These are phyloP conservation scores for Pristionchus japonicus DNA, from an alignment of 2,888 invertebrate species.

Conservation along the genomic window DNA sequence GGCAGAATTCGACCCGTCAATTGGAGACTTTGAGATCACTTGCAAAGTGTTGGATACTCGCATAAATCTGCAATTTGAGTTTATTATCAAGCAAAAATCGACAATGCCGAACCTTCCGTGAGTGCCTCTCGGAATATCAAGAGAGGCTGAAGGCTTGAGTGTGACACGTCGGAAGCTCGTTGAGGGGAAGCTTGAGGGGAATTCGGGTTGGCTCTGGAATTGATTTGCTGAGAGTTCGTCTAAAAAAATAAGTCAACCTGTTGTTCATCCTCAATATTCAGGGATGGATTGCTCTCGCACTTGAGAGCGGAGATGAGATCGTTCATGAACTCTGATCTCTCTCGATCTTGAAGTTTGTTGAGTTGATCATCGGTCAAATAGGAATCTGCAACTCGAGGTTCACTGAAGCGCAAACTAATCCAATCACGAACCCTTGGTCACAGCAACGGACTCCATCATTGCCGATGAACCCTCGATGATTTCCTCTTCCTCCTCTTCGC, in stretches of 20 bases:
- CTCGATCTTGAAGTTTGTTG: slow-evolving; percentile 57
- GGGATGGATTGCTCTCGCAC: slow-evolving; percentile 1
- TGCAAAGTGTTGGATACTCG: slow-evolving; percentile 29
- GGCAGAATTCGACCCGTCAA: neutral
- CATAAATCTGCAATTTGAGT: slow-evolving; percentile 28
- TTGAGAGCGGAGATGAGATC: slow-evolving; percentile 51
- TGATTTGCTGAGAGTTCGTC: neutral
- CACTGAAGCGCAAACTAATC: too few species aligned
- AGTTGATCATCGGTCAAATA: neutral
- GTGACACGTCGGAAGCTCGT: neutral
- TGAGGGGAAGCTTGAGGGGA: slow-evolving; percentile 15
- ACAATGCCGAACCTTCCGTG: neutral
- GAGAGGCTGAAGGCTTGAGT: slow-evolving; percentile 1
- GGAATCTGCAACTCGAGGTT: neutral
- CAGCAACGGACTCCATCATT: slow-evolving; percentile 4
- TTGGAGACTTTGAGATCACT: slow-evolving; percentile 28
- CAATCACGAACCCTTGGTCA: slow-evolving; percentile 1
- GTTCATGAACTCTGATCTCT: slow-evolving; percentile 60
- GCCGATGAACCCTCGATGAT: neutral
- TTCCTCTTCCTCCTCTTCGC: slow-evolving; percentile 44
- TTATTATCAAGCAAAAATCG: too few species aligned
- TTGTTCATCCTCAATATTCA: neutral
- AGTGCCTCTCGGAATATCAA: neutral
- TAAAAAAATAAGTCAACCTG: neutral
- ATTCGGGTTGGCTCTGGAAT: neutral